Base-by-base conservation (phyloP, 2,113 vertebrate species). In the Daphoenositta chrysoptera region DNA sequence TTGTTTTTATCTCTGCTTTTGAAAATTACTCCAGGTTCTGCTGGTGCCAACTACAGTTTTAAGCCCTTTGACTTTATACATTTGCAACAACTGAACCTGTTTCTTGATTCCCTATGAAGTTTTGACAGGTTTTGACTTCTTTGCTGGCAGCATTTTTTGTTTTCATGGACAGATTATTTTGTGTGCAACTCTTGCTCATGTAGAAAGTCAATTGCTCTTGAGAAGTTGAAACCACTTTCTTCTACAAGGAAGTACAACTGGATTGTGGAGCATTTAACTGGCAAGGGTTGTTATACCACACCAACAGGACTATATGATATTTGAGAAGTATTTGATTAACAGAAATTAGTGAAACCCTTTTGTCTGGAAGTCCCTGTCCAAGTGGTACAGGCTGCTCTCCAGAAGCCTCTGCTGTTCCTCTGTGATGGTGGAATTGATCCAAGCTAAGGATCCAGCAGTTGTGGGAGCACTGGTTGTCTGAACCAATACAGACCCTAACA, bases 221-320 rank as follows among this genome's bases (percentile, higher is more conserved):
- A 72, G 48, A 61, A 87, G 53, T 15, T 50, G 26, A 65, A 87
- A 50, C 31, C 40, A 15, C 53, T 91, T 84, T 68, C 31, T 84
- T 72, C 57, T 73, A 27, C 58, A 24, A 10, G 0, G 2, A 82
- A 64, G 22, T 51, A 35, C 44, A 64, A 15, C 8, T 45, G 58
- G 10, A 14, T 45, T 57, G 70, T 35, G 45, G 37, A 53, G 45
- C 39, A 10, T 54, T 84, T 50, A 61, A 54, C 11, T 82, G 78
- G 31, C 61, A 69, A 73, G 26, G 40, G 57, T 60, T 45, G 45
- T 65, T 60, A 42, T 7, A 14, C 15, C n/a, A 28, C 20, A 35
- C 22, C 63, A 42, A 0, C 12, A 64, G 40, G 27, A n/a, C 44
- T 65, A 1, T 27, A 1, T 4, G 21, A 40, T 48, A 69, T 35